Conservation (phyloP, 2,113 vertebrate species). For the Carassius gibelio region DNA sequence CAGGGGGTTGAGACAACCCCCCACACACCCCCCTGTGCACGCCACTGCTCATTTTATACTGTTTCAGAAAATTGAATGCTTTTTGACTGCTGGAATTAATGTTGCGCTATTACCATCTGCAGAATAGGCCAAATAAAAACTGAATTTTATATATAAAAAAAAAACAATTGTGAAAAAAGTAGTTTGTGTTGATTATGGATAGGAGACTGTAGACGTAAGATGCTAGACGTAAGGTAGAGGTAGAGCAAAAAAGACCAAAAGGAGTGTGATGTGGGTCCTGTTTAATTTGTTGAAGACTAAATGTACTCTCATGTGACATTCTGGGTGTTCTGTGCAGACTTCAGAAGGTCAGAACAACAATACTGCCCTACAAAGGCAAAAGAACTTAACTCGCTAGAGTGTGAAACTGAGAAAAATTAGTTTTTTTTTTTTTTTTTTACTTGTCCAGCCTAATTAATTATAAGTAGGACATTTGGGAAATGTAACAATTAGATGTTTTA, state of each 20-base stretch:
- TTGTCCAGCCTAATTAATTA: too few relatives aligned
- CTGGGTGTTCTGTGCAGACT: background rate
- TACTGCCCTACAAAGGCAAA: too few relatives aligned
- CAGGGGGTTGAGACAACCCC: too few relatives aligned
- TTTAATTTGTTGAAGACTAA: background rate
- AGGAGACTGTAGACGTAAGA: background rate
- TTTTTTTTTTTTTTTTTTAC: too few relatives aligned
- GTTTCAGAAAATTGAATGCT: background rate
- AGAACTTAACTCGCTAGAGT: too few relatives aligned
- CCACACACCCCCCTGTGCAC: too few relatives aligned
- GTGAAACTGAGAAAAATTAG: too few relatives aligned
- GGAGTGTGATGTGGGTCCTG: background rate
- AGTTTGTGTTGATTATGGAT: background rate
- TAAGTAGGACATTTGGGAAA: too few relatives aligned
- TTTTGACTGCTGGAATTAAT: conserved; percentile 11
- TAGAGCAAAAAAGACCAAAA: background rate
- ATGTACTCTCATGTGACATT: background rate
- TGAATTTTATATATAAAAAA: background rate
- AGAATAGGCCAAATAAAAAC: background rate
- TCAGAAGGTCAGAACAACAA: background rate
- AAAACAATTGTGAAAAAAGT: background rate
- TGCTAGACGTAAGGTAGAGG: background rate
- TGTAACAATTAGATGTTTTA: too few relatives aligned
- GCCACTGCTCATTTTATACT: background rate
- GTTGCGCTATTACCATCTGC: background rate